Conservation (phyloP, 2,797 vertebrate genomes). For the Phoxinus dragarum region DNA sequence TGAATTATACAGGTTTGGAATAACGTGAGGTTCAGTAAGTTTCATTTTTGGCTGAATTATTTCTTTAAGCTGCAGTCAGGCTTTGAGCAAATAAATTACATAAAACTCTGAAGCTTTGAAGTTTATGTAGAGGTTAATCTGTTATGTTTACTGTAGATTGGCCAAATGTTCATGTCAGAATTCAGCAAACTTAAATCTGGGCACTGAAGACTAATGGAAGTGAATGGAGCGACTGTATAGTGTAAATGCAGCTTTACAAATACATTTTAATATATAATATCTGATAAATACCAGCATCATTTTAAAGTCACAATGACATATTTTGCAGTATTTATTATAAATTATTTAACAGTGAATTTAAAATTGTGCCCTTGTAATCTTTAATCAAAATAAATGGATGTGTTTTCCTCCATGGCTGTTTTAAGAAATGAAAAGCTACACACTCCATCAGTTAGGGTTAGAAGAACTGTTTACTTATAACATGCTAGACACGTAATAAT, state of each 20-base stretch:
- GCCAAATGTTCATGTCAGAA: background rate
- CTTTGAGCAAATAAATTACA: background rate
- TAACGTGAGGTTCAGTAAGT: background rate
- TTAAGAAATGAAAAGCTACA: too few species aligned
- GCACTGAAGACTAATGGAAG: background rate
- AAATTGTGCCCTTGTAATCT: too few species aligned
- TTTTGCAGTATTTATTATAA: background rate
- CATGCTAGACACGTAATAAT: too few species aligned
- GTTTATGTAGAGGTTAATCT: conserved; percentile 15
- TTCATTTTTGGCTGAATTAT: background rate
- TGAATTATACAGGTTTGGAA: background rate
- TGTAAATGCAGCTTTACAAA: background rate
- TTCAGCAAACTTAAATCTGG: background rate
- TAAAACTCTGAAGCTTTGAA: conserved; percentile 2
- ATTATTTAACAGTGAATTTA: too few species aligned
- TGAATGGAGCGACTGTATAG: background rate
- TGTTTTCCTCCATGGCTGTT: too few species aligned
- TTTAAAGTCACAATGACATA: background rate
- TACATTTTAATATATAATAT: background rate
- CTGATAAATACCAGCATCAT: background rate
- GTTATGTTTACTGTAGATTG: conserved; percentile 11
- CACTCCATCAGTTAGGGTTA: too few species aligned
- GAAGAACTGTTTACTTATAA: too few species aligned
- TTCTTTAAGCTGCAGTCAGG: background rate
- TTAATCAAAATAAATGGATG: too few species aligned